A percentile compares a stretch with the other conserved stretches of the same genome.
phyloP scores from a whole-genome alignment of 2,888 invertebrate genomes.

The Xylocampa areola region DNA sequence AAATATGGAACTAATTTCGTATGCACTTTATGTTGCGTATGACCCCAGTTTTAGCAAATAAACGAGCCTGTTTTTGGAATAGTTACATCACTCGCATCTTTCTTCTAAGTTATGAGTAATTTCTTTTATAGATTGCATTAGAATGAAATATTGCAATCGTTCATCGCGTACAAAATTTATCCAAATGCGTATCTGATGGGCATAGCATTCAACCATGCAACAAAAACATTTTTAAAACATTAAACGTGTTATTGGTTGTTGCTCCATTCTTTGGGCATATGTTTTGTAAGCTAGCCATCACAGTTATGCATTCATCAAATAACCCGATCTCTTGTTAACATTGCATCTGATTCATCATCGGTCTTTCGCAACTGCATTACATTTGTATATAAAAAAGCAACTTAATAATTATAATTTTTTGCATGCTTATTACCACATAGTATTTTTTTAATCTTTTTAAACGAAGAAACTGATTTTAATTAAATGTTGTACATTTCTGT shows the following conservation, averaged over 20 bases:
- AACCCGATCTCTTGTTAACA: constrained; percentile 8
- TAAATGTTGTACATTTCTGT: too few species aligned
- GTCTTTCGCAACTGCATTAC: constrained; percentile 17
- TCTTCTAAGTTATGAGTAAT: constrained; percentile 39
- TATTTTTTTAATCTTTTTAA: too few species aligned
- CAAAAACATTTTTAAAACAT: constrained; percentile 34
- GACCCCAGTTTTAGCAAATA: constrained; percentile 37
- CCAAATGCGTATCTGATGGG: constrained; percentile 2
- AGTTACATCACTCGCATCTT: constrained; percentile 34
- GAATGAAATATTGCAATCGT: constrained; percentile 37
- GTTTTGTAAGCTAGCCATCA: constrained; percentile 23
- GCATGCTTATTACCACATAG: too few species aligned
- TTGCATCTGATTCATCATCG: constrained; percentile 7
- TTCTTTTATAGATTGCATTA: constrained; percentile 31
- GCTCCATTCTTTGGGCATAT: constrained; percentile 26
- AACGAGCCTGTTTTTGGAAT: constrained; percentile 33
- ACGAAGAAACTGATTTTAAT: too few species aligned
- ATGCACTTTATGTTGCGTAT: constrained; percentile 37
- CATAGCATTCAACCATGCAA: constrained; percentile 33
- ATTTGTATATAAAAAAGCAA: too few species aligned
- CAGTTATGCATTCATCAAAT: constrained; percentile 22
- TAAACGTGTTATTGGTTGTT: constrained; percentile 28
- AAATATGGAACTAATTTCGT: constrained; percentile 35
- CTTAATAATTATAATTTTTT: too few species aligned
- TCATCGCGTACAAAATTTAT: constrained; percentile 22